Base-by-base conservation (phyloP, 2,797 vertebrate species). In the Tinamus major region DNA sequence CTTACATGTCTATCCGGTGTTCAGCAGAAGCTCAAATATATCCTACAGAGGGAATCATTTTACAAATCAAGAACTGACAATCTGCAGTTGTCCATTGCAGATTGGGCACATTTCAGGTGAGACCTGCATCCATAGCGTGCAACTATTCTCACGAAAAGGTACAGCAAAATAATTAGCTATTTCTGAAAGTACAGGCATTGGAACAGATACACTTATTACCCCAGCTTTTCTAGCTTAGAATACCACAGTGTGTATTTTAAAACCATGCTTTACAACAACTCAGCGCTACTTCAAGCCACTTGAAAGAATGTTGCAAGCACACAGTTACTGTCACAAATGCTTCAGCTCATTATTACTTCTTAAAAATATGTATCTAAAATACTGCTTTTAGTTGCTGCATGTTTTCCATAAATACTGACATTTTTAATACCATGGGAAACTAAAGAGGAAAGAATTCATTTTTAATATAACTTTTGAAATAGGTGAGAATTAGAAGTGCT, bases 41-140 rank as follows among this genome's bases (percentile, higher is more conserved):
- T 31, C n/a, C 48, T 33, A 84, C 6, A 68, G 69, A 26, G 0
- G 7, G 14, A 90, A 87, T 33, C 10, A 69, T 18, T 87, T 59
- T 5, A 70, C 0, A 41, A 48, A 65, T 15, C 26, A 91, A 41
- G 59, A 53, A 26, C 10, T 42, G 49, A 76, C 3, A 2, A 44
- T 44, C 42, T 44, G 17, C 42, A 44, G 17, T 44, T 17, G 17
- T 44, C 42, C 42, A 8, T 18, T 44, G 42, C 17, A 44, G 23
- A 29, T 24, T 2, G 1, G 21, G 58, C 59, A 11, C 6, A 20
- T 41, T 71, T 71, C 37, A 61, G 9, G 18, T 55, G 19, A 67
- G 91, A 56, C 17, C 62, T 2, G 37, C 0, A 1, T 6, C 44
- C 27, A 42, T 7, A 18, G 0, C 76, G 37, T 5, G 4, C 81